phyloP scores from a whole-genome alignment of 1,140 invertebrate species.

The Ridgeia piscesae region DNA sequence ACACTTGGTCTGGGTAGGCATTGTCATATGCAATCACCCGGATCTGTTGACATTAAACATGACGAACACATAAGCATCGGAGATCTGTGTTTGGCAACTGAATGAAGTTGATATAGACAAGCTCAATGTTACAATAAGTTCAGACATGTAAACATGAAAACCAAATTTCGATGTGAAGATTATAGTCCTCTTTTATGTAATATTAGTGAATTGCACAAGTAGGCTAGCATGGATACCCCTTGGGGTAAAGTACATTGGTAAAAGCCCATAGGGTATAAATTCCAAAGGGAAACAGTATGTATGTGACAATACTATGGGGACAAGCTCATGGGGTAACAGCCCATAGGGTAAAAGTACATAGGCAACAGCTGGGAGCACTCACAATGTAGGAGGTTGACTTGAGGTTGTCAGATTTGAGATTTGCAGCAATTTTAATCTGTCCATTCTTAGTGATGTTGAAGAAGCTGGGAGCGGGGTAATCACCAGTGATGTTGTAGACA shows the following conservation, averaged over 20 bases:
- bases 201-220: background rate
- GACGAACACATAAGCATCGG: background rate
- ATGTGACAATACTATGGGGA: too few relatives aligned
- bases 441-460: constrained; percentile 33
- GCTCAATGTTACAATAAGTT: background rate
- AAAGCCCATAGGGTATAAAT: background rate
- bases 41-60: constrained; percentile 16
- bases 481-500: constrained; percentile 34
- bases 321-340: background rate
- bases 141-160: background rate
- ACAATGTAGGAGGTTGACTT: constrained; percentile 25
- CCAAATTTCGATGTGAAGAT: background rate
- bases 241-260: background rate
- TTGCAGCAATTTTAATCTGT: background rate
- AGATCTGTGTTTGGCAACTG: background rate
- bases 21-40: constrained; percentile 43
- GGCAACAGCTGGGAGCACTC: background rate
- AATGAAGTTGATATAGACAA: background rate
- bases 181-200: background rate
- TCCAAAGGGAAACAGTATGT: background rate
- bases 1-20: constrained; percentile 19
- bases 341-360: background rate
- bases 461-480: constrained; percentile 38
- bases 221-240: background rate
- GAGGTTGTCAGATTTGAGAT: constrained; percentile 25